phyloP scores from a whole-genome alignment of 2,797 vertebrate genomes.

The Lindbergichthys nudifrons region DNA sequence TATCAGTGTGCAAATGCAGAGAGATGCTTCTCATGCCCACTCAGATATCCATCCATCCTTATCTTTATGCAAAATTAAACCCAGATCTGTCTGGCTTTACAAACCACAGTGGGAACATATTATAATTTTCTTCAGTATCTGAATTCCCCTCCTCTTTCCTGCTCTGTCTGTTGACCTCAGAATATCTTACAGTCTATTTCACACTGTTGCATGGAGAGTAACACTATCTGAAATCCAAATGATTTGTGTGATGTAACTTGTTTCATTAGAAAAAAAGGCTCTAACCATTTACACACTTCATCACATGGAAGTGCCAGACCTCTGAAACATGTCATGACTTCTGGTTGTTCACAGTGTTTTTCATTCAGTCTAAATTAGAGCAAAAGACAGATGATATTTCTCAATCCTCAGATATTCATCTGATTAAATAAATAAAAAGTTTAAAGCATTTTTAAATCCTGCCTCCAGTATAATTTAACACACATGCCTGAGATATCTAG shows the following conservation, averaged over 20 bases:
- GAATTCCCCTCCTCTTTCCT: slow-evolving; percentile 4
- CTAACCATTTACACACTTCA: slow-evolving; percentile 34
- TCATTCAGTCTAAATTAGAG: slow-evolving; percentile 5
- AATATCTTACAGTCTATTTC: slow-evolving; percentile 37
- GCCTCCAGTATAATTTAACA: slow-evolving; percentile 15
- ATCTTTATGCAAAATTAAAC: slow-evolving; percentile 31
- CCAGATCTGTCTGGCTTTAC: slow-evolving; percentile 11
- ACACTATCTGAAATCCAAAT: slow-evolving; percentile 38
- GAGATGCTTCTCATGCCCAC: neutral
- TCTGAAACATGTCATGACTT: slow-evolving; percentile 29
- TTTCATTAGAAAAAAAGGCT: slow-evolving; percentile 36
- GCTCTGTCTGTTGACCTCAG: slow-evolving; percentile 14
- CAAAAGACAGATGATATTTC: slow-evolving; percentile 16
- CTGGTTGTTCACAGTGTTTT: neutral
- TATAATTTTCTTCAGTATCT: slow-evolving; percentile 3
- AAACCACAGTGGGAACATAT: neutral
- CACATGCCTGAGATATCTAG: neutral
- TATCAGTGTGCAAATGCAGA: slow-evolving; percentile 12
- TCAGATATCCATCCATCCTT: slow-evolving; percentile 12
- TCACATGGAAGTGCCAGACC: slow-evolving; percentile 28
- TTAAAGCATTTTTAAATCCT: neutral
- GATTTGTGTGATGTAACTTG: slow-evolving; percentile 34
- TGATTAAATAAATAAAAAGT: too few relatives aligned
- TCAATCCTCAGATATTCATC: too few relatives aligned
- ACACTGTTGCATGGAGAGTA: slow-evolving; percentile 35